phyloP scores from a whole-genome alignment of 1,140 invertebrate species.

The Aphaenogaster rudis region DNA sequence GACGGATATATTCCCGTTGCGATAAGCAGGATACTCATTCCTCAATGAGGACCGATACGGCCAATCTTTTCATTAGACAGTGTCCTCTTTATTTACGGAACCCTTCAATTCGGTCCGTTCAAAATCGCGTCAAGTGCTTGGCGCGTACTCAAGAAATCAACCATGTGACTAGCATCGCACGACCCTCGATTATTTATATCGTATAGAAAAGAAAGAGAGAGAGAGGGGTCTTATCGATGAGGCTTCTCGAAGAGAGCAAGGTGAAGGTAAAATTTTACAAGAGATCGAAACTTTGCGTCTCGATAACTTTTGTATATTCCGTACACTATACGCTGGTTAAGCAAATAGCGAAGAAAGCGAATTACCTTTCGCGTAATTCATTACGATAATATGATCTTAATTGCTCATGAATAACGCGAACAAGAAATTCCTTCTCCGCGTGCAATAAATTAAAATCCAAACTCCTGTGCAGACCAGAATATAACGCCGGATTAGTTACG shows the following conservation, averaged over 20 bases:
- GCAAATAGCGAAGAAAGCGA: background rate
- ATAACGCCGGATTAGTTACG: slow-evolving; percentile 33
- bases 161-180: slow-evolving; percentile 42
- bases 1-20: background rate
- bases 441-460: slow-evolving; percentile 43
- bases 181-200: slow-evolving; percentile 62
- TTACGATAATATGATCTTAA: slow-evolving; percentile 5
- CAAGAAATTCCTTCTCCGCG: background rate
- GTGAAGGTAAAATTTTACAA: slow-evolving; percentile 37
- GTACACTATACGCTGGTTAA: background rate
- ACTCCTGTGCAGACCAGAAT: background rate
- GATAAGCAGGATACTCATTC: background rate
- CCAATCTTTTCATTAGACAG: background rate
- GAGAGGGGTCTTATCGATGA: background rate
- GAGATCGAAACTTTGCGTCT: background rate
- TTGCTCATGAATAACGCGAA: background rate
- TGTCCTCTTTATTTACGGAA: background rate
- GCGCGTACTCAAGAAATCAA: slow-evolving; percentile 54
- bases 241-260: background rate
- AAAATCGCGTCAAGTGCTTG: slow-evolving; percentile 18
- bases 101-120: slow-evolving; percentile 8
- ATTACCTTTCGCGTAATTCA: background rate
- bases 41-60: background rate
- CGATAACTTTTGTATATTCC: background rate
- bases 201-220: slow-evolving; percentile 2